These are phyloP conservation scores for Chloroclystis v-ata DNA, from an alignment of 2,888 invertebrate species.

Conservation along the genomic window DNA sequence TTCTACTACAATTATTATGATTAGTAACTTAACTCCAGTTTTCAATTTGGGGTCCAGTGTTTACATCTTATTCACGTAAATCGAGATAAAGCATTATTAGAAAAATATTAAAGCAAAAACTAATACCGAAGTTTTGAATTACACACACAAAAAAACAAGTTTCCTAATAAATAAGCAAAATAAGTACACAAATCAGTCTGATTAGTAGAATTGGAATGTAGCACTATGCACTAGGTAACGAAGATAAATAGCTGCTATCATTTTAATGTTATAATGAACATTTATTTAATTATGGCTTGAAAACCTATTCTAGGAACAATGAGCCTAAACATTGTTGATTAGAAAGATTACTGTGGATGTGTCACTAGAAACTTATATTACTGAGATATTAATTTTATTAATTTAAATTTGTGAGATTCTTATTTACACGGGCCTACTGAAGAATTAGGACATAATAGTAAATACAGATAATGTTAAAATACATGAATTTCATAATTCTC, in stretches of 20 bases:
- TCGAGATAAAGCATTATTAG: constrained; percentile 1
- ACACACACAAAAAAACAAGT: constrained; percentile 15
- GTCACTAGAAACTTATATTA: too few relatives aligned
- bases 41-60: constrained; percentile 3
- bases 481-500: too few relatives aligned
- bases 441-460: too few relatives aligned
- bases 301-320: neutral
- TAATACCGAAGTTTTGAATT: constrained; percentile 25
- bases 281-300: neutral
- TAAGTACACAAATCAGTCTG: constrained; percentile 25
- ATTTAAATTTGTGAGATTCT: too few relatives aligned
- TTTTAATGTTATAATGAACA: neutral
- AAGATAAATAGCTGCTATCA: neutral
- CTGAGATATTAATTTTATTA: too few relatives aligned
- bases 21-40: neutral
- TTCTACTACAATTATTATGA: neutral
- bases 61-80: neutral
- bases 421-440: too few relatives aligned
- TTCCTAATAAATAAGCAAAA: constrained; percentile 21
- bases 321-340: neutral
- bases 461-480: too few relatives aligned
- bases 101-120: constrained; percentile 27
- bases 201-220: constrained; percentile 29
- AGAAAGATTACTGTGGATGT: neutral
- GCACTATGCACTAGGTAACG: constrained; percentile 19